Evolutionary conservation across 2,113 vertebrate genomes (phyloP), one percentile per base, ranked within the genome.

Genomic region (Urocolius indicus): DNA sequence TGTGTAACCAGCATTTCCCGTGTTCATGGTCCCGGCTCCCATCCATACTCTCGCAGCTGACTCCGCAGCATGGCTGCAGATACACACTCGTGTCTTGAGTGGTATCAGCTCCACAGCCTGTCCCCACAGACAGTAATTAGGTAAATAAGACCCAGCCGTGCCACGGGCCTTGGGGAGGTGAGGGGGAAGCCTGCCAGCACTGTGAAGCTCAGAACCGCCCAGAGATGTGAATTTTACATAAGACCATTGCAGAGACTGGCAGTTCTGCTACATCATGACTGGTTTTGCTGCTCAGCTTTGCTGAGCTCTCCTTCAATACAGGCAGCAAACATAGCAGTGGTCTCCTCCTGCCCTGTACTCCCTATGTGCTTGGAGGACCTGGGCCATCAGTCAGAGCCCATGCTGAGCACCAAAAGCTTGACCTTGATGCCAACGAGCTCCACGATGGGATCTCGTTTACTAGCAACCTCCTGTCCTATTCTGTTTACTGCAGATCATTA

Each of bases 121-220:
- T 80, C 45, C 41, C 49, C 79, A 9, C 2, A 22, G 36, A 4
- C 45, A 13, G 13, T 3, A 19, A 55, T 9, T 2, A 17, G 21
- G 30, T 13, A 22, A 36, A 3, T 8, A n/a, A 32, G 48, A 10
- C 8, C 13, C 1, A 10, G 26, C 63, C 10, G 29, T 41, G 58
- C 58, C 5, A 0, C 0, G 22, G 30, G 46, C 38, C 76, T 30
- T 2, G 0, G 45, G 52, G 34, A 78, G 23, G 43, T 2, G 0
- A 43, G 54, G n/a, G 79, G 20, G 30, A 59, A 77, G 8, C 43
- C 8, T 1, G 2, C 1, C 2, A 66, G 22, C 20, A 69, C 65
- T 30, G 55, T 0, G 2, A 34, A 36, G 66, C 66, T 14, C 32
- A 8, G 4, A 13, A 7, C 26, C 26, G 18, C 38, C 29, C 48